Conservation (phyloP, 2,888 invertebrate genomes). For the Xestia xanthographa region DNA sequence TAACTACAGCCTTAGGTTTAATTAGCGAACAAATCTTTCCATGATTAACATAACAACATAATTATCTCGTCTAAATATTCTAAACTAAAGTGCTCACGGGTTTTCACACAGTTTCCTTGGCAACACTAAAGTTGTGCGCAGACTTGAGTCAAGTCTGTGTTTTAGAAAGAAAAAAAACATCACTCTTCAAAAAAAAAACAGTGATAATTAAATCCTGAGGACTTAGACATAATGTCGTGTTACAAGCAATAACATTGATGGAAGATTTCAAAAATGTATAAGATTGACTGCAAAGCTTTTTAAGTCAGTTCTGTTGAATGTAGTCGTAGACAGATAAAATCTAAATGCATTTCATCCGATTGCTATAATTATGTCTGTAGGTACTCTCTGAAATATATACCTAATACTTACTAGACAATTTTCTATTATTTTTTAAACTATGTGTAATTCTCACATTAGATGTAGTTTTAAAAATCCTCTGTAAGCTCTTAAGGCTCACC, state of each 20-base stretch:
- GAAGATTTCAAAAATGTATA: no score
- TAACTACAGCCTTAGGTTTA: background rate
- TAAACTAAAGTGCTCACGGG: conserved; percentile 5
- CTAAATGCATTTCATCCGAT: background rate
- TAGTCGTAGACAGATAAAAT: background rate
- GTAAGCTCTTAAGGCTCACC: background rate
- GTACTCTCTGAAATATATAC: background rate
- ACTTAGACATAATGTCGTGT: no score
- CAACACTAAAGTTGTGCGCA: conserved; percentile 21
- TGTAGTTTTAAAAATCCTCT: background rate
- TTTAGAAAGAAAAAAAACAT: background rate
- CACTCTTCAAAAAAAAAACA: background rate
- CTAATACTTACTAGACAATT: no score
- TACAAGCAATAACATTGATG: no score
- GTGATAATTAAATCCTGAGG: background rate
- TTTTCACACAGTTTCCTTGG: conserved; percentile 12
- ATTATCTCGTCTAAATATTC: conserved; percentile 34
- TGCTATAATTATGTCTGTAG: background rate
- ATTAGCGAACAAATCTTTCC: background rate
- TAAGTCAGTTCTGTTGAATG: background rate
- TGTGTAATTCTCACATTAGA: background rate
- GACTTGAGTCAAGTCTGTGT: background rate
- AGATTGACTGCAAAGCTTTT: no score
- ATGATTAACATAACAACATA: background rate
- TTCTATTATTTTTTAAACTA: background rate